phyloP scores from a whole-genome alignment of 1,140 invertebrate species.

The Periplaneta americana region DNA sequence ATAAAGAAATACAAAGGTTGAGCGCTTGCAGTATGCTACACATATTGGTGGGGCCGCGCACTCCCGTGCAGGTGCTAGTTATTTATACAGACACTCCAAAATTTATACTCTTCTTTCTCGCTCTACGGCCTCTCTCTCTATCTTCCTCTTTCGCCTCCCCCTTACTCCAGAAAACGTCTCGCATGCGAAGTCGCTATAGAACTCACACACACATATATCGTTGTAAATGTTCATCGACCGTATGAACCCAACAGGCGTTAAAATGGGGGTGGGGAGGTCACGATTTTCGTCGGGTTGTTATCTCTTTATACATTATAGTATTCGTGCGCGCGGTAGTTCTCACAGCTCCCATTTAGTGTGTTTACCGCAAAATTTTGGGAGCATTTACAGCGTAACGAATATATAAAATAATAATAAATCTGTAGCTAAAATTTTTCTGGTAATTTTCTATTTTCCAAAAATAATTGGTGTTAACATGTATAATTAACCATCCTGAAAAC shows the following conservation, averaged over 20 bases:
- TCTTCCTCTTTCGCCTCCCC: background rate
- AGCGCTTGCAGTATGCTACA: background rate
- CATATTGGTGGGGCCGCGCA: background rate
- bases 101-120: constrained; percentile 14
- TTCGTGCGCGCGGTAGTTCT: background rate
- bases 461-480: too few species aligned
- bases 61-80: constrained; percentile 4
- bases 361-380: too few species aligned
- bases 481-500: too few species aligned
- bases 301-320: background rate
- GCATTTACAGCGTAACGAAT: too few species aligned
- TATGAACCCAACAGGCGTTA: constrained; percentile 1
- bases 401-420: too few species aligned
- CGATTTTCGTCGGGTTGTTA: background rate
- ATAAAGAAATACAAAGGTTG: constrained; percentile 6
- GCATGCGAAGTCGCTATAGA: background rate
- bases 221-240: background rate
- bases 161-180: constrained; percentile 10
- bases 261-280: constrained; percentile 2
- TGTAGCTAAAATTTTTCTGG: too few species aligned
- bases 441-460: too few species aligned
- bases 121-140: constrained; percentile 10
- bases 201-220: background rate
- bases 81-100: constrained; percentile 12
- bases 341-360: too few species aligned